Base-by-base conservation (phyloP, 2,797 vertebrate genomes). In the Myotis planiceps region DNA sequence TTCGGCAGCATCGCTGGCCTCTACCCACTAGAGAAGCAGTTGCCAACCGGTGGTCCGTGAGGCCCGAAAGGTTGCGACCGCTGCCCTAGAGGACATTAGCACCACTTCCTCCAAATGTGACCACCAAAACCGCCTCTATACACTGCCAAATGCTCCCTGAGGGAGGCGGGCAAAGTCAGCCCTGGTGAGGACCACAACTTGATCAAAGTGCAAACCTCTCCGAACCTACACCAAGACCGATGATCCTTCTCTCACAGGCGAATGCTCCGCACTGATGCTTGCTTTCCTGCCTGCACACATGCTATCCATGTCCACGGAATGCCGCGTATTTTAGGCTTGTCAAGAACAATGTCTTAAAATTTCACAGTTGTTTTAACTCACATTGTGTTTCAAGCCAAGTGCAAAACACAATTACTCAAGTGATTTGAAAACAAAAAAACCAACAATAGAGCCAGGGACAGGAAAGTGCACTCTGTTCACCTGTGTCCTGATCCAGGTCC, bases 311-410 rank as follows among this genome's bases (percentile, higher is more conserved):
- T 25, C 49, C 55, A 58, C 2, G 32, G 39, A 68, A 53, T 19
- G 19, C 2, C 71, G 25, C n/a, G 29, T 27, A 32, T 25, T 49
- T 65, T 27, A 68, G 63, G 18, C 76, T 45, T 78, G 16, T 80
- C 32, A 29, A 84, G 79, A 60, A 90, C 45, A 85, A 34, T 18
- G 27, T 86, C 51, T 89, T 75, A 51, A 76, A 94, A 88, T 19
- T 21, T 23, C 39, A 39, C 7, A 47, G 51, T 37, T 85, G 29
- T 76, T 68, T 66, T 47, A 79, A 69, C 49, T 95, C 53, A 74
- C 0, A 2, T 69, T 79, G 94, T 86, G 71, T 86, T 86, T 68
- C 29, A 81, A 86, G 10, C 9, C 58, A 76, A 71, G n/a, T 29
- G n/a, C 23, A 76, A 85, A 81, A 47, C 15, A 49, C 29, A 85